These are phyloP conservation scores for Threskiornis aethiopicus DNA, from an alignment of 2,797 vertebrate genomes.

Conservation along the genomic window DNA sequence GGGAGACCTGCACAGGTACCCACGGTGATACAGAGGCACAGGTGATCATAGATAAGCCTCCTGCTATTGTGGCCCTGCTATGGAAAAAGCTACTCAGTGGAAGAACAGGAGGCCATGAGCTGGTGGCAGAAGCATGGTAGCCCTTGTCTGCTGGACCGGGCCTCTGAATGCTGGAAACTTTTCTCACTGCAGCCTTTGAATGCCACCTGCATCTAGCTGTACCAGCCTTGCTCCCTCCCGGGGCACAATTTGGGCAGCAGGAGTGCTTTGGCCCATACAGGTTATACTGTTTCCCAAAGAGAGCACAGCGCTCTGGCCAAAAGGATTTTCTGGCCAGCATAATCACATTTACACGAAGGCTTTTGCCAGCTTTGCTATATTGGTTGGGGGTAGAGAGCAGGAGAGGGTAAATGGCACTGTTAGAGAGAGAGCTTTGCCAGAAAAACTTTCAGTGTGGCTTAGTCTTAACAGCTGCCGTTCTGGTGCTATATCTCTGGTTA, in stretches of 20 bases:
- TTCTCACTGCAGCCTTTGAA: neutral
- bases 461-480: conserved; percentile 21
- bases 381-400: neutral
- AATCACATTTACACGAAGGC: neutral
- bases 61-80: neutral
- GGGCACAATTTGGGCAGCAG: neutral
- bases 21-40: neutral
- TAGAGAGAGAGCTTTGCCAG: neutral
- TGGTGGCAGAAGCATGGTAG: neutral
- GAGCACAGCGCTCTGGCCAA: neutral
- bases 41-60: neutral
- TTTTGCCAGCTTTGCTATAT: neutral
- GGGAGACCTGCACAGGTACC: neutral
- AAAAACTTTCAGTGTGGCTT: neutral
- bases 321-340: neutral
- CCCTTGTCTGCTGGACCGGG: neutral
- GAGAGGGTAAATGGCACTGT: neutral
- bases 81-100: neutral
- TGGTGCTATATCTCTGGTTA: conserved; percentile 11
- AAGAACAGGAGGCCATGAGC: neutral
- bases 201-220: neutral
- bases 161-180: neutral
- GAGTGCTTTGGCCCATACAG: neutral
- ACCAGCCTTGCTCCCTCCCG: neutral
- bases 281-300: neutral